Base-by-base conservation (phyloP, 2,113 vertebrate genomes). In the Nanorana parkeri region DNA sequence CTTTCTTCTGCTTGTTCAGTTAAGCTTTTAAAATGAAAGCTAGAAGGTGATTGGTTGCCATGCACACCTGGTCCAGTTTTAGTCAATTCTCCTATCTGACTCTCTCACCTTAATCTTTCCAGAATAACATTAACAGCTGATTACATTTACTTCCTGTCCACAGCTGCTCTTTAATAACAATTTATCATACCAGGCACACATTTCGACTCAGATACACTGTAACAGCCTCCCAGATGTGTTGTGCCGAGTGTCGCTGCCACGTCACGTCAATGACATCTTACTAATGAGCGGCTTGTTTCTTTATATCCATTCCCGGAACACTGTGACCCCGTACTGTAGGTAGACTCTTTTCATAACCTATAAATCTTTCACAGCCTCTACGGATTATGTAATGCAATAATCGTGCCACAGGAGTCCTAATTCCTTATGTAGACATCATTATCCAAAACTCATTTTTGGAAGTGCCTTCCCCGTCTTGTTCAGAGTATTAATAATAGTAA, bases 141-240 rank as follows among this genome's bases (percentile, higher is more conserved):
- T 47, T 47, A 10, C 32, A 13, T 47, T 47, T 47, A 47, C 13
- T 47, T 47, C 41, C 41, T 47, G 10, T 47, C 41, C 41, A 47
- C 41, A 47, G 32, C 6, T 3, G 32, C 3, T 36, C 32, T 36
- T 36, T 36, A 36, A 36, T 47, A 47, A 15, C 3, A 47, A 10
- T 11, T 10, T 1, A 47, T 47, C 8, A 47, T 47, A 47, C 2
- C 3, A 47, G 41, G 5, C 41, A 47, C 3, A 47, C 6, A 7
- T 41, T 11, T 6, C 4, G 8, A 10, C 1, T 10, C 41, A 47
- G 41, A 47, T 15, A 47, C 41, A 47, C 13, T 47, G 41, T 2
- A 8, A 29, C 60, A 64, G 23, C 17, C 54, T 65, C 32, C 41
- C 75, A 77, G 75, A 77, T 65, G 75, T 77, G 17, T 58, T 66